Evolutionary conservation across 1,140 invertebrate genomes (phyloP), one percentile per base, ranked within the genome.

Genomic region (Megalopta genalis): DNA sequence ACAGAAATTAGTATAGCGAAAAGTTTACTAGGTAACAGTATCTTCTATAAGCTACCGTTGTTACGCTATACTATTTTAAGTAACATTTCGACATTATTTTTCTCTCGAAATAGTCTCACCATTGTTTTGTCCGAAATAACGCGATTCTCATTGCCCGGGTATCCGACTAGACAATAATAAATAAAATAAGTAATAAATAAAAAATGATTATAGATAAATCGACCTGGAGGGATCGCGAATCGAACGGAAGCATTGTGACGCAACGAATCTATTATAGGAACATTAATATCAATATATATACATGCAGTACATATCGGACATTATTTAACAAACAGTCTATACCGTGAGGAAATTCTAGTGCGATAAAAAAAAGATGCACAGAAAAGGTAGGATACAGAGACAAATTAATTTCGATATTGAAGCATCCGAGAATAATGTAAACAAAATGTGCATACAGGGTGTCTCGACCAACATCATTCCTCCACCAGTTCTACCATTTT

Each of bases 271-370:
- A 46, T 57, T 60, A 76, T 64, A 46, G 65, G 65, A 39, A 46
- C 67, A 76, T 76, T 75, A 74, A 84, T 83, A 80, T 84, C 66
- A 83, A 80, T 84, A 78, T 68, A 80, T 84, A 78, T 68, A 46
- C 82, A 85, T 85, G 82, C 82, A 84, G 32, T 76, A 80, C 67
- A 81, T 62, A 71, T 73, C 52, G 76, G 77, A 76, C 82, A 75
- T 62, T 84, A 76, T 57, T 81, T 75, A 80, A 83, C 83, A 83
- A n/a, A 73, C 46, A 67, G 81, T 75, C 62, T 65, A 71, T 83
- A 62, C 66, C 52, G 74, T 83, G 67, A 32, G 65, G 70, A 71
- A 71, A 52, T 62, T 74, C 67, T 81, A 84, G 60, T 84, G 77
- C 64, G 72, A 49, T 81, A 70, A 52, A 63, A 81, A 52, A 74